These are phyloP conservation scores for Turritopsis dohrnii DNA, from an alignment of 30 jellyfish, hydroid and myxozoan genomes.

Conservation along the genomic window DNA sequence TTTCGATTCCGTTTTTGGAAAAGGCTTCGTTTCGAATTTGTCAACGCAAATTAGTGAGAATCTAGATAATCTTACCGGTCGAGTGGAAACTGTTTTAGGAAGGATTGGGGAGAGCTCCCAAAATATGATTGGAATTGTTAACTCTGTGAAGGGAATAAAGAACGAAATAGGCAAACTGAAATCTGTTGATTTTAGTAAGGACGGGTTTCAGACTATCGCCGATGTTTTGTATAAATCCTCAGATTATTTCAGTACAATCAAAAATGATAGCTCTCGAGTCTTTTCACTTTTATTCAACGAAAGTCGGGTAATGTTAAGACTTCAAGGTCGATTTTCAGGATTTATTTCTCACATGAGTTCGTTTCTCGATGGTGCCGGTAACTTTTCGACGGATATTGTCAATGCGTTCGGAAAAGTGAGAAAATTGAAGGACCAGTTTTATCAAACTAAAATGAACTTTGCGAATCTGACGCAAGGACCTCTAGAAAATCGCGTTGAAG, in stretches of 20 bases:
- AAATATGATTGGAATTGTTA: conserved; percentile 33
- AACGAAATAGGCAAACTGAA: conserved; percentile 27
- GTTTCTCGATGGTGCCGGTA: conserved; percentile 66
- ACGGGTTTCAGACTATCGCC: conserved; percentile 55
- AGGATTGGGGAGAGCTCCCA: conserved; percentile 64
- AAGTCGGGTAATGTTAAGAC: conserved; percentile 42
- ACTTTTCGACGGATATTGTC: conserved; percentile 36
- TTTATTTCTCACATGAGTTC: conserved; percentile 47
- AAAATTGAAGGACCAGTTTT: conserved; percentile 40
- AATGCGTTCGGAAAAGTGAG: conserved; percentile 58
- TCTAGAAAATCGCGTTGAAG: conserved; percentile 69
- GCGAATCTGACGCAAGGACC: conserved; percentile 68
- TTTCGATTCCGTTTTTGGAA: conserved; percentile 56
- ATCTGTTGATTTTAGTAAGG: conserved; percentile 45
- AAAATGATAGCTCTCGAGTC: conserved; percentile 45
- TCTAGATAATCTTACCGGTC: conserved; percentile 41
- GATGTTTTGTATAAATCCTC: conserved; percentile 51
- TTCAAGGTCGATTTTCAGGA: conserved; percentile 72
- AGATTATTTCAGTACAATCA: conserved; percentile 34
- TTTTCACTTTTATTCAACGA: conserved; percentile 53
- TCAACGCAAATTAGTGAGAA: conserved; percentile 35
- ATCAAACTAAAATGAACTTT: conserved; percentile 26
- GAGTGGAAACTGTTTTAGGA: conserved; percentile 48
- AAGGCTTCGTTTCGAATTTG: conserved; percentile 35
- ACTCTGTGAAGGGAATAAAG: conserved; percentile 59